Percentiles rank a stretch among this genome's conserved stretches.
phyloP scores from a whole-genome alignment of 2,888 invertebrate species.

The Heterodera filipjevi region DNA sequence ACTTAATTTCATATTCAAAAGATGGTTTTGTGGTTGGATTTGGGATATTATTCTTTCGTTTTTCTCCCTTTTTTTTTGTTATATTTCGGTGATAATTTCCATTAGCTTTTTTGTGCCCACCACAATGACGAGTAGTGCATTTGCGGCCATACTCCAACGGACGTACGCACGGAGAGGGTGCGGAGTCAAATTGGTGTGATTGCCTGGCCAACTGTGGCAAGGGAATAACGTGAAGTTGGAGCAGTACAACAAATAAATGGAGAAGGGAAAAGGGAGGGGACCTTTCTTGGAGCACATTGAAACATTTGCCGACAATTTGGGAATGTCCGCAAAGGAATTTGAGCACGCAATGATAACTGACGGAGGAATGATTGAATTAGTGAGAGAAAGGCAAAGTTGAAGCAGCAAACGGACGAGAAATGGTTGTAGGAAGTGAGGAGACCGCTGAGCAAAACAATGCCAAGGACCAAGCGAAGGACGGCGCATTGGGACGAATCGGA shows the following conservation, averaged over 20 bases:
- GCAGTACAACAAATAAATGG: neutral
- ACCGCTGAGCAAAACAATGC: conserved; percentile 54
- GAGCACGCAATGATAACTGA: conserved; percentile 50
- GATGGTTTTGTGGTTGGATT: too few relatives aligned
- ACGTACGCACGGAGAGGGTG: conserved; percentile 52
- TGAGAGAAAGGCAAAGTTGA: neutral
- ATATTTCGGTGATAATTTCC: neutral
- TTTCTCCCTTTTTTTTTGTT: too few relatives aligned
- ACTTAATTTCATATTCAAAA: too few relatives aligned
- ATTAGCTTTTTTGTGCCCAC: neutral
- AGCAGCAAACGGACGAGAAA: conserved; percentile 47
- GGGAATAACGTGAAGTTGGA: conserved; percentile 18
- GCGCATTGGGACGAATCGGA: conserved; percentile 36
- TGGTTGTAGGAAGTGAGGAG: conserved; percentile 62
- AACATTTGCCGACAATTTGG: conserved; percentile 50
- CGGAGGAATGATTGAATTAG: neutral
- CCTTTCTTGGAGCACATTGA: conserved; percentile 45
- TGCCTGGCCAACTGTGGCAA: conserved; percentile 58
- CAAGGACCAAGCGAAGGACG: conserved; percentile 47
- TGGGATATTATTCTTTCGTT: too few relatives aligned
- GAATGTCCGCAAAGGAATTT: conserved; percentile 56
- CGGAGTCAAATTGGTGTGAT: conserved; percentile 53
- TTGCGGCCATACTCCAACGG: conserved; percentile 51
- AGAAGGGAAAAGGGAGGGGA: conserved; percentile 3
- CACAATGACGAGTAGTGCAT: conserved; percentile 57